Conservation (phyloP, 2,888 invertebrate genomes). For the Amiota minor region DNA sequence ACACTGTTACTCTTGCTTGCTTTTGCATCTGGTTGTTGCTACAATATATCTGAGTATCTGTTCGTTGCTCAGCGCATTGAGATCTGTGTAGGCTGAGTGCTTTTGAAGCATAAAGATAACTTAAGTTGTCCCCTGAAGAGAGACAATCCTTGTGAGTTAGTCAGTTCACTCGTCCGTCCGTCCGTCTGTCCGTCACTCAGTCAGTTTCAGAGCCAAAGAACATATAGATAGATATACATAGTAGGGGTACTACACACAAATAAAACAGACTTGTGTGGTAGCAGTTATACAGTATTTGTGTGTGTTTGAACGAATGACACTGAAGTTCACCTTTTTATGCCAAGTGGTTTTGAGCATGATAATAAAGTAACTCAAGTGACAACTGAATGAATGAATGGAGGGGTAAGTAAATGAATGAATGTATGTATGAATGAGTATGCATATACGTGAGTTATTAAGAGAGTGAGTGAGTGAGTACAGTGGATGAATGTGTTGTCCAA, state of each 20-base stretch:
- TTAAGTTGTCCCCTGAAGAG: constrained; percentile 57
- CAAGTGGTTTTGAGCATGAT: constrained; percentile 42
- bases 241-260: background rate
- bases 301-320: constrained; percentile 54
- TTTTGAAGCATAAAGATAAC: constrained; percentile 60
- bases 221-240: background rate
- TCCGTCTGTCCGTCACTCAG: background rate
- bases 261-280: background rate
- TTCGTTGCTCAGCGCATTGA: constrained; percentile 8
- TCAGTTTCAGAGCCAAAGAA: background rate
- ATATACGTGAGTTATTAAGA: too few species aligned
- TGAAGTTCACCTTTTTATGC: constrained; percentile 57
- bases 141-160: constrained; percentile 1
- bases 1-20: background rate
- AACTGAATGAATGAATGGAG: background rate
- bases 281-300: background rate
- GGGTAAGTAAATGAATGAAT: background rate
- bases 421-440: background rate
- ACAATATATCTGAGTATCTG: background rate
- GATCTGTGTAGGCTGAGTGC: constrained; percentile 46
- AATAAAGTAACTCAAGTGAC: constrained; percentile 53
- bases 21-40: background rate
- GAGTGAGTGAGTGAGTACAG: too few species aligned
- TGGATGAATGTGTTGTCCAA: background rate
- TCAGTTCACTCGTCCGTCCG: too few species aligned